Evolutionary conservation across 2,797 vertebrate genomes (phyloP), one percentile per base, ranked within the genome.

Genomic region (Sciurus carolinensis): DNA sequence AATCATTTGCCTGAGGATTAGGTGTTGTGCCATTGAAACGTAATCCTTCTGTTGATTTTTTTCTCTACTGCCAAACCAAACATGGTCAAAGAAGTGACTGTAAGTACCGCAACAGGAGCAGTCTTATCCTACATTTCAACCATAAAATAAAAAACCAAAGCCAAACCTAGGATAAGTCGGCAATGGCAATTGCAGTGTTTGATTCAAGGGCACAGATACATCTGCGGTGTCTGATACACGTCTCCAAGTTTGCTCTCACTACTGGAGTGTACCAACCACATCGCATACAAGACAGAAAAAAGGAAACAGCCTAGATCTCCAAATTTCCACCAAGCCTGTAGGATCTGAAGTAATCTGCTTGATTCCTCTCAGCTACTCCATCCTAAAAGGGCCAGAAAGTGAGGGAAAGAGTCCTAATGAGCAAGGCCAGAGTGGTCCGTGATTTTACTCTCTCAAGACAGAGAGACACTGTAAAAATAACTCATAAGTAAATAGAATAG

Each of bases 1-100:
- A 99, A 99, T 99, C 99, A 99, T 99, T 99, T 99, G 99, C 99
- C 99, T 99, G 99, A 99, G 99, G 99, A 99, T 99, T 99, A 99
- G 99, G 99, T 99, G 99, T 98, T 99, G 99, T 99, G 99, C 99
- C 99, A 99, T 99, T 99, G 99, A 99, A 99, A 99, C 98, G 98
- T 99, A 99, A 99, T 99, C 99, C 99, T 98, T 99, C 99, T 99
- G 99, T 99, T 99, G 99, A 99, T 99, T 99, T 99, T 99, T 99
- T 99, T 99, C 95, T 87, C 85, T 98, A 99, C 99, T 99, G 99
- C 99, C 99, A 99, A 99, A 99, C 98, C 98, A 99, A 99, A 99
- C 99, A 99, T 98, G 99, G 99, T 99, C 98, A 99, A 99, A 99
- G 99, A 99, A 99, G 99, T 99, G 99, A 99, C 98, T 97, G 57